Conservation (phyloP, 2,888 invertebrate species). For the Alloplasta piceator region DNA sequence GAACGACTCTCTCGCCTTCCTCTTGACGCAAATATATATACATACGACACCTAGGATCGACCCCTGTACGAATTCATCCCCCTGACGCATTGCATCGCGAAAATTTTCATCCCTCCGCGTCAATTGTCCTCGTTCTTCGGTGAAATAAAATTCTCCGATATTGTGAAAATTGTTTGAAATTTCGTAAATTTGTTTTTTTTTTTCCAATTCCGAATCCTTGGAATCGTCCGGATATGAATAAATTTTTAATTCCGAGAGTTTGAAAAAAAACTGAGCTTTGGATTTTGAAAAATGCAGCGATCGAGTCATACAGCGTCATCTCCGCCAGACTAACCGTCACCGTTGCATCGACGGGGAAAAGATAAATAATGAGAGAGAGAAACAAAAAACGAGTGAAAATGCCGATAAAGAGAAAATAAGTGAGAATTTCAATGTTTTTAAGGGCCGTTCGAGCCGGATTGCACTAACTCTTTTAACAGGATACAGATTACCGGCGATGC, state of each 20-base stretch:
- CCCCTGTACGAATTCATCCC: no score
- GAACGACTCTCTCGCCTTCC: conserved; percentile 18
- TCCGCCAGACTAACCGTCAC: conserved; percentile 63
- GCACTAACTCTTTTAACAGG: conserved; percentile 84
- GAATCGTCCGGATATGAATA: no score
- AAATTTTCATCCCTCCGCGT: no score
- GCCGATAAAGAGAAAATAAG: neutral
- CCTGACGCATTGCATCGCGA: no score
- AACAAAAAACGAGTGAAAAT: conserved; percentile 19
- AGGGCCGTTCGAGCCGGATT: conserved; percentile 52
- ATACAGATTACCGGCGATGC: conserved; percentile 90
- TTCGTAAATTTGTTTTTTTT: neutral
- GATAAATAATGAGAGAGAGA: conserved; percentile 8
- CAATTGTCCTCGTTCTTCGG: no score
- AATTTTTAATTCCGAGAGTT: no score
- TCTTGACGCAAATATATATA: neutral
- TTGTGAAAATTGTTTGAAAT: no score
- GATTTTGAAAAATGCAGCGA: conserved; percentile 50
- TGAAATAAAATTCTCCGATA: no score
- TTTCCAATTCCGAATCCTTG: neutral
- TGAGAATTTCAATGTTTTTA: neutral
- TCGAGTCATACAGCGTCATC: conserved; percentile 55
- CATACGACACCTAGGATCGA: no score
- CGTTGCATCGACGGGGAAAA: conserved; percentile 42
- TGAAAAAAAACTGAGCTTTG: conserved; percentile 12